Conservation (phyloP, 2,113 vertebrate species). For the Pangasianodon hypophthalmus region DNA sequence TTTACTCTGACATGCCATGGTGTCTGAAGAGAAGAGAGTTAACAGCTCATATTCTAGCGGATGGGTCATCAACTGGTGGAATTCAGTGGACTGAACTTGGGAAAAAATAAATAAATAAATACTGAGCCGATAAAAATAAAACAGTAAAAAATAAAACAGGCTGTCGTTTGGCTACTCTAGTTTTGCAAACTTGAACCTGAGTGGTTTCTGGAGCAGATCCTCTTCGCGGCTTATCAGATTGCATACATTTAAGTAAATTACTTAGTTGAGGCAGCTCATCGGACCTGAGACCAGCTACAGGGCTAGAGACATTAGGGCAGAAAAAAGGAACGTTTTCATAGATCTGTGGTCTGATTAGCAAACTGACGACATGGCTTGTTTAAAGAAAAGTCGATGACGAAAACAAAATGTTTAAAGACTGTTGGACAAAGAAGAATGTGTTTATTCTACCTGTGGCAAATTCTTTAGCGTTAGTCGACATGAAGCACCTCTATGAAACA, state of each 20-base stretch:
- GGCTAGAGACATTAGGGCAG: neutral
- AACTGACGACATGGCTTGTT: no score
- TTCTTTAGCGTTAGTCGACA: neutral
- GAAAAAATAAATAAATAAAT: neutral
- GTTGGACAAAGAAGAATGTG: neutral
- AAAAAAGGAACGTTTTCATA: neutral
- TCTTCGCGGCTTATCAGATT: neutral
- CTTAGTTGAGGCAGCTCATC: neutral
- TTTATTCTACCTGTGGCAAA: neutral
- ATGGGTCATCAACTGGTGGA: neutral
- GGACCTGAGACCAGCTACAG: neutral
- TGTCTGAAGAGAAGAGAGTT: conserved; percentile 70
- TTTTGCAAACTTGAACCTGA: neutral
- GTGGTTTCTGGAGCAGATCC: neutral
- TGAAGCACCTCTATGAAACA: neutral
- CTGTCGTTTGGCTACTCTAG: neutral
- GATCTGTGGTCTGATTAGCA: neutral
- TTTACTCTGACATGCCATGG: conserved; percentile 87
- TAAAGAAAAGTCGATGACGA: neutral
- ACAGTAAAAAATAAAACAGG: neutral
- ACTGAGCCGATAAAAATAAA: neutral
- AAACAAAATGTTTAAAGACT: neutral
- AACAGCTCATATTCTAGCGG: conserved; percentile 18
- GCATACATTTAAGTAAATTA: neutral
- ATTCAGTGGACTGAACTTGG: neutral